A percentile compares a stretch with the other conserved stretches of the same genome.
phyloP scores from a whole-genome alignment of 1,140 invertebrate genomes.

The Fopius arisanus region DNA sequence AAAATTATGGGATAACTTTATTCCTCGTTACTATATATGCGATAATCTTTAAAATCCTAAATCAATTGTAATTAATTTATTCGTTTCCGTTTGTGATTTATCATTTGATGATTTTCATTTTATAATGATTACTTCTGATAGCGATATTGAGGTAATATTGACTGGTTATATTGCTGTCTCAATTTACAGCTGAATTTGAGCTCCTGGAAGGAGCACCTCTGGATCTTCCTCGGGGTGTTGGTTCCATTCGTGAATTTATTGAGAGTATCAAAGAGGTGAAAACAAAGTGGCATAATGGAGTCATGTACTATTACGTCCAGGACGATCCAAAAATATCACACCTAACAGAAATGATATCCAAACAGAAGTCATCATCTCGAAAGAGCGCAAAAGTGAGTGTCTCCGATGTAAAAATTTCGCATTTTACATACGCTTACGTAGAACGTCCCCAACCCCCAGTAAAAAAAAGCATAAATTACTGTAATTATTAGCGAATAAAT shows the following conservation, averaged over 20 bases:
- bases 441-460: too few species aligned
- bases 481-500: too few species aligned
- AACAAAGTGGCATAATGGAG: background rate
- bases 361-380: background rate
- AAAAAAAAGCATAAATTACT: too few species aligned
- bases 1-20: too few species aligned
- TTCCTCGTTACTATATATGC: too few species aligned
- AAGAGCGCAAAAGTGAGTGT: background rate
- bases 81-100: too few species aligned
- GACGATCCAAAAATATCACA: background rate
- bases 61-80: too few species aligned
- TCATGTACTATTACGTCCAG: background rate
- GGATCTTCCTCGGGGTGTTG: background rate
- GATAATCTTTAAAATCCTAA: too few species aligned
- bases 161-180: background rate
- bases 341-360: background rate
- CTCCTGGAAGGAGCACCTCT: background rate
- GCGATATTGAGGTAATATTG: too few species aligned
- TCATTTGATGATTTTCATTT: too few species aligned
- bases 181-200: background rate
- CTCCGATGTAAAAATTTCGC: background rate
- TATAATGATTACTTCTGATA: too few species aligned
- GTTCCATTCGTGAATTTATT: background rate
- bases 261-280: background rate
- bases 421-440: background rate